Evolutionary conservation across 2,113 vertebrate species (phyloP).

Genomic region (Myocastor coypus): DNA sequence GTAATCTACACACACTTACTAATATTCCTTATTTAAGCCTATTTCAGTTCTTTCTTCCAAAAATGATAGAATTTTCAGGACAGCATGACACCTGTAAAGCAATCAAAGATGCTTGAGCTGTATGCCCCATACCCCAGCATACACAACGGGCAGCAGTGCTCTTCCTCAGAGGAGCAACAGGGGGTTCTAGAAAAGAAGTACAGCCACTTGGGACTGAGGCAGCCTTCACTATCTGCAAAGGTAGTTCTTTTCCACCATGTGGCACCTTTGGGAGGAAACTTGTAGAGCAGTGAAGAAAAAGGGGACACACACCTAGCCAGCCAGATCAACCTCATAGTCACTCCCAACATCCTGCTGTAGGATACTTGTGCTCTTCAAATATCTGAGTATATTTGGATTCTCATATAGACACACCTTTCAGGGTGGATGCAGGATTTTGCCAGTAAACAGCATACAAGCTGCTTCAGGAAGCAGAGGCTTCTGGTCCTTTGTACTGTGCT

Average conservation of each 20-base stretch:
- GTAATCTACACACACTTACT: not conserved
- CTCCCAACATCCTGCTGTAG: not conserved
- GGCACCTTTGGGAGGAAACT: not conserved
- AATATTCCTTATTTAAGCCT: not conserved
- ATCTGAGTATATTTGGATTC: not conserved
- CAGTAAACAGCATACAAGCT: not conserved
- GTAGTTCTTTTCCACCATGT: not conserved
- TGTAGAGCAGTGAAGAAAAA: not conserved
- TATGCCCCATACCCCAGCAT: too few relatives aligned
- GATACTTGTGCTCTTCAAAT: not conserved
- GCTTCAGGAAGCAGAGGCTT: not conserved
- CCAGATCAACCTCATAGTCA: not conserved
- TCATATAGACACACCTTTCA: not conserved
- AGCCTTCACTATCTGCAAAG: not conserved
- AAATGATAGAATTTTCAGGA: not conserved
- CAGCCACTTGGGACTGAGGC: not conserved
- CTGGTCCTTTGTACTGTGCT: too few relatives aligned
- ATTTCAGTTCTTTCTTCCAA: not conserved
- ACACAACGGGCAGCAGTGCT: too few relatives aligned
- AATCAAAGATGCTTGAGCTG: constrained; percentile 6
- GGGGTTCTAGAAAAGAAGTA: not conserved
- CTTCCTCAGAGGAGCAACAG: not conserved
- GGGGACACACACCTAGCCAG: not conserved
- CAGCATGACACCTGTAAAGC: not conserved
- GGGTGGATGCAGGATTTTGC: not conserved